Percentiles rank a stretch among this genome's conserved stretches.
These are phyloP conservation scores for Selenia dentaria DNA, from an alignment of 2,888 invertebrate species.

Conservation along the genomic window DNA sequence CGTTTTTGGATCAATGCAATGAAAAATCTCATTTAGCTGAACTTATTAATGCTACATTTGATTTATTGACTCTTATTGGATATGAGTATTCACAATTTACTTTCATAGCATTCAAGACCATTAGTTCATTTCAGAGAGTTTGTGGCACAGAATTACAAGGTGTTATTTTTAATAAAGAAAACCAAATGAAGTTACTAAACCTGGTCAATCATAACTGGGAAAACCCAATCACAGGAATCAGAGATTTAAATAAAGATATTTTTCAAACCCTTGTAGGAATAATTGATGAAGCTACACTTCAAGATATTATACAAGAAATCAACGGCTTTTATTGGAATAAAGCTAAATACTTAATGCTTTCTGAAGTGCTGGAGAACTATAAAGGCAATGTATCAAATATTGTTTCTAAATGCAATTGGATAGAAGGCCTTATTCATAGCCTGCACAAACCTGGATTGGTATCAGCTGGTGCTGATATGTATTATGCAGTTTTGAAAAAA, in stretches of 20 bases:
- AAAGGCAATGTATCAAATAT: slow-evolving; percentile 28
- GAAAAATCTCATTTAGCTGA: slow-evolving; percentile 31
- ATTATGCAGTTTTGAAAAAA: slow-evolving; percentile 74
- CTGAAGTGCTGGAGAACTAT: slow-evolving; percentile 69
- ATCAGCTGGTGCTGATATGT: slow-evolving; percentile 85
- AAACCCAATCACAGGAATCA: slow-evolving; percentile 82
- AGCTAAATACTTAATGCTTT: slow-evolving; percentile 83
- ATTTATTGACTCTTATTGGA: slow-evolving; percentile 58
- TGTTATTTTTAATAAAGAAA: slow-evolving; percentile 46
- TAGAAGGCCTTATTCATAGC: slow-evolving; percentile 65
- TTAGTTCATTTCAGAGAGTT: slow-evolving; percentile 70
- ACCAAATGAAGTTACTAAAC: slow-evolving; percentile 68
- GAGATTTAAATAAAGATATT: slow-evolving; percentile 78
- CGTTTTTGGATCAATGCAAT: slow-evolving; percentile 44
- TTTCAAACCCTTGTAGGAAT: slow-evolving; percentile 66
- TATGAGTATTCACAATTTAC: slow-evolving; percentile 81
- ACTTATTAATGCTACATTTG: slow-evolving; percentile 51
- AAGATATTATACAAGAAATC: slow-evolving; percentile 53
- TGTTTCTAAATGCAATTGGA: slow-evolving; percentile 45
- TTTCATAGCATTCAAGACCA: slow-evolving; percentile 78
- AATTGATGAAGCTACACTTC: slow-evolving; percentile 47
- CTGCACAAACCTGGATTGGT: slow-evolving; percentile 81
- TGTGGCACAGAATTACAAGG: slow-evolving; percentile 57
- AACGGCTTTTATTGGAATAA: slow-evolving; percentile 84
- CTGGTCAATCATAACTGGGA: slow-evolving; percentile 86